phyloP scores from a whole-genome alignment of 2,888 invertebrate species.

The Leucania comma region DNA sequence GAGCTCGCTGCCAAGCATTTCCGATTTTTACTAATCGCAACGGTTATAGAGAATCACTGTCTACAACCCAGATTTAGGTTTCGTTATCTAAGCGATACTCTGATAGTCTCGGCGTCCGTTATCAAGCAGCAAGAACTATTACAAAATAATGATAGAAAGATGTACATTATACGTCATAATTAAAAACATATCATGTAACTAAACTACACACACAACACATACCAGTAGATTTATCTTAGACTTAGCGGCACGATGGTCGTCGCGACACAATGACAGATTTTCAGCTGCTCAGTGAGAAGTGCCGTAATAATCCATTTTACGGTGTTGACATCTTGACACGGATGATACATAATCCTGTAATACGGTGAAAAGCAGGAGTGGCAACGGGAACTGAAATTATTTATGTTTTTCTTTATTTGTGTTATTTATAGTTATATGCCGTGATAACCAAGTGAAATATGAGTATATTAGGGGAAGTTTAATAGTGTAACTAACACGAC shows the following conservation, averaged over 20 bases:
- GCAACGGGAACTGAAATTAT: background rate
- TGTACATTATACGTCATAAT: background rate
- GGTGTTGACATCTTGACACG: slow-evolving; percentile 46
- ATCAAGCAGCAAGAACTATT: no score
- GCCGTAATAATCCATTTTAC: slow-evolving; percentile 54
- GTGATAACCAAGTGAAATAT: no score
- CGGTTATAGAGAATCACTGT: no score
- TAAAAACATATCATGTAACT: slow-evolving; percentile 18
- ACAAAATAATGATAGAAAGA: no score
- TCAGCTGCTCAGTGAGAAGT: slow-evolving; percentile 19
- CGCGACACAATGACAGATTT: slow-evolving; percentile 48
- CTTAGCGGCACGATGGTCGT: background rate
- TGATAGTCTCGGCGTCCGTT: no score
- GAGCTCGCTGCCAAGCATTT: no score
- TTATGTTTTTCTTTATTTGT: slow-evolving; percentile 10
- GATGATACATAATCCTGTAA: slow-evolving; percentile 50
- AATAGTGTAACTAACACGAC: no score
- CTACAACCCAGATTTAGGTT: no score
- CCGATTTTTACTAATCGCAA: no score
- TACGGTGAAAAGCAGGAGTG: slow-evolving; percentile 25
- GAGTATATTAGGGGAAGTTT: no score
- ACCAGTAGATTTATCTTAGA: slow-evolving; percentile 22
- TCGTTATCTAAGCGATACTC: no score
- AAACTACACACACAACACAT: slow-evolving; percentile 4
- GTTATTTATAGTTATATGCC: background rate